Conservation (phyloP, 1,140 invertebrate genomes). For the Hypsibius dujardini region DNA sequence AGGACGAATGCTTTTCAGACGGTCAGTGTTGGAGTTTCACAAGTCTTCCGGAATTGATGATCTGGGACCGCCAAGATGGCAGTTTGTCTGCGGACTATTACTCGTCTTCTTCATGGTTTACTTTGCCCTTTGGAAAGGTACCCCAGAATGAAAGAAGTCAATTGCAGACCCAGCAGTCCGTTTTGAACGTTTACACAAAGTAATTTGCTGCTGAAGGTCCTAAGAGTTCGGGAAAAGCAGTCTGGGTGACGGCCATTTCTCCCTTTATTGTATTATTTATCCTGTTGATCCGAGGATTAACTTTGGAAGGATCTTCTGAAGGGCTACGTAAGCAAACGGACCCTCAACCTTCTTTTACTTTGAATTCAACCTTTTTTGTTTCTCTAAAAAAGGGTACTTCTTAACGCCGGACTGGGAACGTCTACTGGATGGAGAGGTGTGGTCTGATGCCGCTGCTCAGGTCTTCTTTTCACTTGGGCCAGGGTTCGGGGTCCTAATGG, state of each 20-base stretch:
- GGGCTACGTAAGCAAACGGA: constrained; percentile 34
- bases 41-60: constrained; percentile 55
- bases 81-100: constrained; percentile 62
- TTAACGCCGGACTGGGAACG: constrained; percentile 30
- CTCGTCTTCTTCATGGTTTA: constrained; percentile 76
- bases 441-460: constrained; percentile 87
- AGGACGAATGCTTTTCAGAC: constrained; percentile 39
- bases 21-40: constrained; percentile 58
- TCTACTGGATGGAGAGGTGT: constrained; percentile 44
- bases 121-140: constrained; percentile 74
- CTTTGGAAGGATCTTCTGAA: constrained; percentile 66
- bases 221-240: constrained; percentile 83
- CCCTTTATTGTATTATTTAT: constrained; percentile 81
- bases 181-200: neutral
- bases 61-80: constrained; percentile 60
- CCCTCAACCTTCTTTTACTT: neutral
- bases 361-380: neutral
- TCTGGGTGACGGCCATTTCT: constrained; percentile 84
- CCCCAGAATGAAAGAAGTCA: neutral
- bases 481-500: constrained; percentile 81
- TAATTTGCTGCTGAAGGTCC: constrained; percentile 56
- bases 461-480: constrained; percentile 91
- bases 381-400: constrained; percentile 28
- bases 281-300: constrained; percentile 67
- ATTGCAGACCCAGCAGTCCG: too few relatives aligned